These are phyloP conservation scores for Tyto alba DNA, from an alignment of 2,113 vertebrate species.

Conservation along the genomic window DNA sequence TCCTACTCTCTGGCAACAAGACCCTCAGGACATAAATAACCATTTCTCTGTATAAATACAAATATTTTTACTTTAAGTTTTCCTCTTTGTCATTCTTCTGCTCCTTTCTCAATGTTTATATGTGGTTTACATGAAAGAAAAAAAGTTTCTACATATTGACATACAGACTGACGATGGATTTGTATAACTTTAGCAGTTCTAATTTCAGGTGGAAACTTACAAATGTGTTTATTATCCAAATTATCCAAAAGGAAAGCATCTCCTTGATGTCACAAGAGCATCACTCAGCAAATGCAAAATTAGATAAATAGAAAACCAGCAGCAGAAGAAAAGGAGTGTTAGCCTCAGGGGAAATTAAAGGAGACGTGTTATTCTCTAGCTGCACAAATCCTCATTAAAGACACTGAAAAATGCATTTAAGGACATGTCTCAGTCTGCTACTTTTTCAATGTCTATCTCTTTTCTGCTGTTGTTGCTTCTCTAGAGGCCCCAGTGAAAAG, in stretches of 20 bases:
- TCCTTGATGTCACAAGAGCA: background rate
- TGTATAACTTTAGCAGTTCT: background rate
- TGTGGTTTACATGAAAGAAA: background rate
- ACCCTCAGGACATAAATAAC: background rate
- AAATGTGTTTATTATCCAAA: background rate
- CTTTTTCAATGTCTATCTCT: background rate
- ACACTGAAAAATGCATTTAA: background rate
- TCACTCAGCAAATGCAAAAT: background rate
- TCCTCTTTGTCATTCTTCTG: background rate
- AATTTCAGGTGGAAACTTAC: background rate
- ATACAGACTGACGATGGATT: background rate
- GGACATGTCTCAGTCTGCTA: background rate
- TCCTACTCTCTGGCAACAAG: background rate
- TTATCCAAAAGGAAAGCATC: background rate
- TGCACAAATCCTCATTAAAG: background rate
- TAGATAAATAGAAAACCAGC: background rate
- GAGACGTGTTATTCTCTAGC: background rate
- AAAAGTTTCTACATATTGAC: background rate
- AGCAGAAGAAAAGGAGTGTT: background rate
- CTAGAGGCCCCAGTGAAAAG: background rate
- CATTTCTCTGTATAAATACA: background rate
- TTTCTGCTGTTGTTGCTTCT: background rate
- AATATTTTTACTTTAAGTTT: background rate
- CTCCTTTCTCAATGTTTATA: background rate
- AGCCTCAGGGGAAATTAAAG: background rate